Evolutionary conservation across 2,888 invertebrate species (phyloP).

Genomic region (Melanotus villosus): DNA sequence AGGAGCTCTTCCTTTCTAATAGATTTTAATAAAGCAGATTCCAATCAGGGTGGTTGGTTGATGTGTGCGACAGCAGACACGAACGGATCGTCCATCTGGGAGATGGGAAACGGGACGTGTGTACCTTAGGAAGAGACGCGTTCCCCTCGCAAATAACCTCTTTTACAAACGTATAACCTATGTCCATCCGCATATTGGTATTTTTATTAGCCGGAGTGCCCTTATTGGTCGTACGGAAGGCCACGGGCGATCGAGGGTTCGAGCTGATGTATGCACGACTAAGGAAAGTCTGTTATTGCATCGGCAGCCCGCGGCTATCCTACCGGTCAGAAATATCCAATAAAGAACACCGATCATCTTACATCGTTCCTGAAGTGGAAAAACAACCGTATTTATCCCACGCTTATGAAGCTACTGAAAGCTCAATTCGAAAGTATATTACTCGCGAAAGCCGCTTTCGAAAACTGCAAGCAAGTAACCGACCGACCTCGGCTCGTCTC

Average conservation of each 20-base stretch:
- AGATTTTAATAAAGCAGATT: constrained; percentile 45
- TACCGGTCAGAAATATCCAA: constrained; percentile 66
- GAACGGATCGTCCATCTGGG: neutral
- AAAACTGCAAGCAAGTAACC: constrained; percentile 36
- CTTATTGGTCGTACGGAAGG: constrained; percentile 58
- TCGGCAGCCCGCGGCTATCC: constrained; percentile 59
- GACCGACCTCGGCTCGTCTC: constrained; percentile 20
- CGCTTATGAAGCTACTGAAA: constrained; percentile 59
- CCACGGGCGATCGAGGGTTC: constrained; percentile 56
- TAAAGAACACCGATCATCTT: constrained; percentile 65
- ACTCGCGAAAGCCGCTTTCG: constrained; percentile 35
- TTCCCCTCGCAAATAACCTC: constrained; percentile 45
- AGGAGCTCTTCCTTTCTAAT: constrained; percentile 36
- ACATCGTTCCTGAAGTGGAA: constrained; percentile 62
- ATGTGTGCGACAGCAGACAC: neutral
- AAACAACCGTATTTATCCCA: constrained; percentile 66
- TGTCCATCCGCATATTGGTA: constrained; percentile 62
- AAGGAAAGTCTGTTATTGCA: constrained; percentile 63
- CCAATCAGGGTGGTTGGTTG: no score
- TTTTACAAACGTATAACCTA: constrained; percentile 62
- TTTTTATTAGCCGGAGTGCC: constrained; percentile 61
- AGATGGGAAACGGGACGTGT: constrained; percentile 17
- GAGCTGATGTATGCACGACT: constrained; percentile 62
- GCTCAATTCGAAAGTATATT: constrained; percentile 44
- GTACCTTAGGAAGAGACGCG: constrained; percentile 19